Percentiles rank a stretch among this genome's conserved stretches.
These are phyloP conservation scores for Phrynocephalus vlangalii DNA, from an alignment of 2,797 vertebrate species.

Conservation along the genomic window DNA sequence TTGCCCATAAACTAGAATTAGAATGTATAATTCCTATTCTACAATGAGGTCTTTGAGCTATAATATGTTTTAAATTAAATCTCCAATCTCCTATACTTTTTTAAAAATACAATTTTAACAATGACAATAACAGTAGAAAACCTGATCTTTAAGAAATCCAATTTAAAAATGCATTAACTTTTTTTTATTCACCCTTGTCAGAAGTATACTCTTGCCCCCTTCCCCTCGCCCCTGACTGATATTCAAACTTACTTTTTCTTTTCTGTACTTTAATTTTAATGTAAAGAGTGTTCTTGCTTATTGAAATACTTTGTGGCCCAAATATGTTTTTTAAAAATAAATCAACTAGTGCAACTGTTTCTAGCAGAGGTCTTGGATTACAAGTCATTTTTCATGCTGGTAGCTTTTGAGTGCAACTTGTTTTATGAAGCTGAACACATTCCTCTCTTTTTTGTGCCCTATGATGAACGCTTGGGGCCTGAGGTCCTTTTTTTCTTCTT, in stretches of 20 bases:
- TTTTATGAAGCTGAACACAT: background rate
- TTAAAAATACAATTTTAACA: too few relatives aligned
- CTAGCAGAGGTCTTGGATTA: background rate
- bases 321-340: slow-evolving; percentile 4
- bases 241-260: background rate
- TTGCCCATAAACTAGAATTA: too few relatives aligned
- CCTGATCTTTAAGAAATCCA: too few relatives aligned
- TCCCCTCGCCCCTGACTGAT: too few relatives aligned
- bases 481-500: background rate
- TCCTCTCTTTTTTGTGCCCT: background rate
- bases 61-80: too few relatives aligned
- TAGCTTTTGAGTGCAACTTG: slow-evolving; percentile 18
- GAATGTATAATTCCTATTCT: too few relatives aligned
- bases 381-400: background rate
- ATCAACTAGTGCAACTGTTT: background rate
- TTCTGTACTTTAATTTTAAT: background rate
- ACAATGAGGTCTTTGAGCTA: too few relatives aligned
- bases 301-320: background rate
- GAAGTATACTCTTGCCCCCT: background rate
- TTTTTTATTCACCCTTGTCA: too few relatives aligned
- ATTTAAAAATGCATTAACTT: too few relatives aligned
- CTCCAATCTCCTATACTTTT: too few relatives aligned
- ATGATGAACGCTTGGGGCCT: background rate
- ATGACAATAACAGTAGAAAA: too few relatives aligned
- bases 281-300: background rate